Evolutionary conservation across 2,113 vertebrate genomes (phyloP).

Genomic region (Oxyura jamaicensis): DNA sequence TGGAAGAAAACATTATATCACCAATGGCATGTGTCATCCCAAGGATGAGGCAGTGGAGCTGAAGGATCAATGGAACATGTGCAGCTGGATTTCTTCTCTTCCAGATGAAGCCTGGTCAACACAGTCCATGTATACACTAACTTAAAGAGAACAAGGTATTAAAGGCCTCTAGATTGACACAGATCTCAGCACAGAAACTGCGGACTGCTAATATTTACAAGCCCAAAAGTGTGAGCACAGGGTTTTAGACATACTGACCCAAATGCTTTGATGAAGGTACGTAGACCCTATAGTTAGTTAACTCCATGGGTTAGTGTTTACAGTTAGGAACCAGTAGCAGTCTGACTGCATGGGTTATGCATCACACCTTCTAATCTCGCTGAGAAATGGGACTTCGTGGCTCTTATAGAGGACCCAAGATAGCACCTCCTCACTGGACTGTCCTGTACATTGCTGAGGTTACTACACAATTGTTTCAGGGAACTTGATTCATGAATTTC

Average conservation of each 20-base stretch:
- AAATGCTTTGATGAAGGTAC: not conserved
- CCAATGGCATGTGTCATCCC: conserved; percentile 1
- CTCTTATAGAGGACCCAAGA: not conserved
- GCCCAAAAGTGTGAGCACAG: not conserved
- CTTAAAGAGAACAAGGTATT: not conserved
- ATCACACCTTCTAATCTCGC: not conserved
- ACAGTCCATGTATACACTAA: not conserved
- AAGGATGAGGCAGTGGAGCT: not conserved
- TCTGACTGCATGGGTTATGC: not conserved
- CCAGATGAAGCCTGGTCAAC: not conserved
- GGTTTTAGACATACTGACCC: not conserved
- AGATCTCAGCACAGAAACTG: not conserved
- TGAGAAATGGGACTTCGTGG: not conserved
- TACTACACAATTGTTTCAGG: not conserved
- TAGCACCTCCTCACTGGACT: too few species aligned
- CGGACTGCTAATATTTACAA: not conserved
- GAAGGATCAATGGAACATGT: not conserved
- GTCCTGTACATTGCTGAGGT: not conserved
- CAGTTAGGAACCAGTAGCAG: not conserved
- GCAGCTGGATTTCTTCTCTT: not conserved
- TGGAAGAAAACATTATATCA: conserved; percentile 42
- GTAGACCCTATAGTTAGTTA: not conserved
- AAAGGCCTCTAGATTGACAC: not conserved
- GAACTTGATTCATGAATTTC: not conserved
- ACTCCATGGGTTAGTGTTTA: too few species aligned